Evolutionary conservation across 2,113 vertebrate genomes (phyloP).

Genomic region (Turdus rufiventris): DNA sequence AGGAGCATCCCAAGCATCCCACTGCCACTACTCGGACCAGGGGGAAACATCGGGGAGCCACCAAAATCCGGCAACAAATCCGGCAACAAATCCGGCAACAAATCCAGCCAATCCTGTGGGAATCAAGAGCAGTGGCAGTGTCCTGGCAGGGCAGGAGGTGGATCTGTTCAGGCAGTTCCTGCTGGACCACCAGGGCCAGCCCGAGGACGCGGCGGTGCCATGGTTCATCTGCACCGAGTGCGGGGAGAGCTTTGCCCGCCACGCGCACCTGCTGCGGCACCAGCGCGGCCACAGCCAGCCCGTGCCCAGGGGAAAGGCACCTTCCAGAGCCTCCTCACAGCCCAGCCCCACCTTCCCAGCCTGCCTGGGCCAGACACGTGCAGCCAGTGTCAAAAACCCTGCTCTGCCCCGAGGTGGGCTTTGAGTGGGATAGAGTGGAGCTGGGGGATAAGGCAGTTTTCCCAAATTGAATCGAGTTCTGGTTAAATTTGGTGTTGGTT

Average conservation of each 20-base stretch:
- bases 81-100: fast-evolving
- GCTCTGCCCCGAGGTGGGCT: fast-evolving
- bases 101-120: fast-evolving
- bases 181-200: background rate
- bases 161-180: background rate
- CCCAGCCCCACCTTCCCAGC: fast-evolving
- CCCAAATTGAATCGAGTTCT: fast-evolving
- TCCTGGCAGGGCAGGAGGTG: no score
- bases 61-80: fast-evolving
- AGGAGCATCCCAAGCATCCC: background rate
- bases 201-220: fast-evolving
- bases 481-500: background rate
- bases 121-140: fast-evolving
- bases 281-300: background rate
- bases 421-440: fast-evolving
- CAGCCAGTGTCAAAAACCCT: background rate
- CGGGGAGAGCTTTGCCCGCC: background rate
- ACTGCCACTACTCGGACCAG: fast-evolving
- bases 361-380: background rate
- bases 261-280: background rate
- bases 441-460: background rate
- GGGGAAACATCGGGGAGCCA: fast-evolving
- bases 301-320: fast-evolving
- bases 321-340: fast-evolving
- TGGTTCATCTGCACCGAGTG: background rate